These are phyloP conservation scores for Triplophysa siluroides DNA, from an alignment of 2,113 vertebrate genomes.

Conservation along the genomic window DNA sequence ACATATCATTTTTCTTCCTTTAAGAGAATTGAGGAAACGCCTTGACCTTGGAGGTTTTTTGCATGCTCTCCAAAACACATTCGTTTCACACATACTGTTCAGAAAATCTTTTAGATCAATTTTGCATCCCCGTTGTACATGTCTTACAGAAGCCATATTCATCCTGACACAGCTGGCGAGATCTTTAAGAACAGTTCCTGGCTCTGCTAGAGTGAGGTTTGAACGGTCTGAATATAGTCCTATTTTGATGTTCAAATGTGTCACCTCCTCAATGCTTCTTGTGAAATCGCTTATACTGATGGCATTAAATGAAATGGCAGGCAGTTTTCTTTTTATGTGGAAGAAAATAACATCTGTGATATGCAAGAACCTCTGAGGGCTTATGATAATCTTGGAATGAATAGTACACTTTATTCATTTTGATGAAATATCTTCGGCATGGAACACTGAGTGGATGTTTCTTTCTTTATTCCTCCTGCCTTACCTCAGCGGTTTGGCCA, in stretches of 20 bases:
- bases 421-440: slow-evolving; percentile 8
- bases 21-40: background rate
- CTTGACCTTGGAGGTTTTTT: slow-evolving; percentile 39
- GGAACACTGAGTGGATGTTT: slow-evolving; percentile 19
- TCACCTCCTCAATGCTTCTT: slow-evolving; percentile 23
- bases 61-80: slow-evolving; percentile 33
- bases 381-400: slow-evolving; percentile 22
- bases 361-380: slow-evolving; percentile 10
- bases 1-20: too few species aligned
- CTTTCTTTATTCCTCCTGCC: background rate
- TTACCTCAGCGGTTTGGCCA: slow-evolving; percentile 21
- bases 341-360: slow-evolving; percentile 17
- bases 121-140: too few species aligned
- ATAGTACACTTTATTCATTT: slow-evolving; percentile 9
- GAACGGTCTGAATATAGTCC: slow-evolving; percentile 10
- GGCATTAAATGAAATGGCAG: slow-evolving; percentile 22
- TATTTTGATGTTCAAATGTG: slow-evolving; percentile 25
- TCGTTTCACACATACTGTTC: slow-evolving; percentile 15
- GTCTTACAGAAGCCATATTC: background rate
- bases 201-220: slow-evolving; percentile 4
- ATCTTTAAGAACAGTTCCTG: slow-evolving; percentile 2
- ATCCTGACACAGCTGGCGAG: background rate
- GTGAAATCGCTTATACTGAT: slow-evolving; percentile 18
- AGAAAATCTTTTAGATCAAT: slow-evolving; percentile 3
- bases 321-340: background rate